Evolutionary conservation across 2,888 invertebrate genomes (phyloP).

Genomic region (Epinotia brunnichana): DNA sequence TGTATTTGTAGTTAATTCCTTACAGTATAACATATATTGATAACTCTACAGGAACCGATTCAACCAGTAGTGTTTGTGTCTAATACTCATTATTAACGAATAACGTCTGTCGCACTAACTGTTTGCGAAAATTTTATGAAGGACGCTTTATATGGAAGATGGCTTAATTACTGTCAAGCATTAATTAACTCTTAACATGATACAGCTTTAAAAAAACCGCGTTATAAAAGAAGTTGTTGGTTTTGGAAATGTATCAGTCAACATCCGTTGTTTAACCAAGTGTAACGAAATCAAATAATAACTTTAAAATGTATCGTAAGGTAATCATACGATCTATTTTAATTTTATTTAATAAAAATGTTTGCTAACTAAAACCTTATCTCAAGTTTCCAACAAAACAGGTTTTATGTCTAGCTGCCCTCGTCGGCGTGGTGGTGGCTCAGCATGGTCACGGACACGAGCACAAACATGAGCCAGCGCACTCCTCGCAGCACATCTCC

Average conservation of each 20-base stretch:
- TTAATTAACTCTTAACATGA: no score
- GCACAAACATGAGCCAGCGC: conserved; percentile 49
- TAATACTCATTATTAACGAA: no score
- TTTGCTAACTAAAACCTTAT: no score
- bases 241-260: neutral
- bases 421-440: conserved; percentile 16
- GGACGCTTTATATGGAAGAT: neutral
- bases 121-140: neutral
- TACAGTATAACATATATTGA: no score
- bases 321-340: neutral
- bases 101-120: neutral
- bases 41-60: no score
- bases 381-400: neutral
- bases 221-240: neutral
- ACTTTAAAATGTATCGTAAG: conserved; percentile 5
- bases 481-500: conserved; percentile 51
- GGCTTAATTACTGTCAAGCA: neutral
- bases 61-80: no score
- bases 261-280: neutral
- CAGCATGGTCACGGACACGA: conserved; percentile 53
- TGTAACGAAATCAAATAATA: neutral
- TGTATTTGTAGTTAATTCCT: no score
- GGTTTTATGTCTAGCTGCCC: neutral
- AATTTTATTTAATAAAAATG: no score
- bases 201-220: neutral